These are phyloP conservation scores for Colius striatus DNA, from an alignment of 2,113 vertebrate genomes.

Conservation along the genomic window DNA sequence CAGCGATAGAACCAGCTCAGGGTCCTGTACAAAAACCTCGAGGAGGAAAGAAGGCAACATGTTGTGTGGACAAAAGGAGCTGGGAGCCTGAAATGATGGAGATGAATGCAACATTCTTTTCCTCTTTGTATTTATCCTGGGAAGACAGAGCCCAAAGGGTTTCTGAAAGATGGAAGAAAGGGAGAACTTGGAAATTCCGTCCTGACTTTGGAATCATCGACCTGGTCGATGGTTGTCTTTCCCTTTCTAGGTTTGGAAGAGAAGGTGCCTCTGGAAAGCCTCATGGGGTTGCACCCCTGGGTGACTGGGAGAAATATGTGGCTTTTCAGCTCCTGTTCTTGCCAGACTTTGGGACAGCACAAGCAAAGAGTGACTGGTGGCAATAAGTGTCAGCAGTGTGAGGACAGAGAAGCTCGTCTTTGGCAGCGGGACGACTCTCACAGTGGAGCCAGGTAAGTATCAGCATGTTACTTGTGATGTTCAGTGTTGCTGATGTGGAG, in stretches of 20 bases:
- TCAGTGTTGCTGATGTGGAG: not conserved
- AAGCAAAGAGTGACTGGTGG: not conserved
- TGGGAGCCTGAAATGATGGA: not conserved
- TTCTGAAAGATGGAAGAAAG: not conserved
- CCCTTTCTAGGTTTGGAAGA: not conserved
- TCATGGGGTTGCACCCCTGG: not conserved
- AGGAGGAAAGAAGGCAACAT: not conserved
- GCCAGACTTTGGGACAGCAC: not conserved
- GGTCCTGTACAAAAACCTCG: not conserved
- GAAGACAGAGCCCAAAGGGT: rapidly evolving
- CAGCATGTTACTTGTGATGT: not conserved
- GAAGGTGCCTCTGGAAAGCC: not conserved
- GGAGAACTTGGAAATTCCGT: not conserved
- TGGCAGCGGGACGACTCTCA: not conserved
- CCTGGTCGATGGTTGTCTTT: not conserved
- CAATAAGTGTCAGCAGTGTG: not conserved
- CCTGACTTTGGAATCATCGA: not conserved
- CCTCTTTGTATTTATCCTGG: not conserved
- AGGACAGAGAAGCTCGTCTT: not conserved
- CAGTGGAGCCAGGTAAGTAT: slow-evolving; percentile 38
- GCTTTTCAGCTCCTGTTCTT: not conserved
- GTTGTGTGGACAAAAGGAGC: not conserved
- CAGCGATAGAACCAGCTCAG: not conserved
- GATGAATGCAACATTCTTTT: not conserved
- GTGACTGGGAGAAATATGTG: not conserved